phyloP scores from a whole-genome alignment of 2,113 vertebrate genomes.

The Vidua macroura region DNA sequence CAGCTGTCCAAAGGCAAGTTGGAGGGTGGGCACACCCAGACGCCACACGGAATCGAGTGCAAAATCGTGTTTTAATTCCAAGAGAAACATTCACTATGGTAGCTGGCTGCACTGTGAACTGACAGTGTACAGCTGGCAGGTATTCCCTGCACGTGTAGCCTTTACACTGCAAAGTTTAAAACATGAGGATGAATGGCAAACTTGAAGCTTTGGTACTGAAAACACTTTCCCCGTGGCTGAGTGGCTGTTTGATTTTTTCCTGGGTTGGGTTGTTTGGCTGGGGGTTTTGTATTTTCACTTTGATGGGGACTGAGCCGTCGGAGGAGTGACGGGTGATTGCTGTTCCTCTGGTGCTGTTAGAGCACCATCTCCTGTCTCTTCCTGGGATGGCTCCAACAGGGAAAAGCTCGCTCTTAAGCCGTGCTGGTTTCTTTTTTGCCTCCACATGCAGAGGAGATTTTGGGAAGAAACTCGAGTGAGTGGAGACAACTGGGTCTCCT shows the following conservation, averaged over 20 bases:
- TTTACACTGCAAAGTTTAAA: neutral
- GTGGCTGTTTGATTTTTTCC: neutral
- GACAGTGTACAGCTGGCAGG: neutral
- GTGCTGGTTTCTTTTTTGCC: neutral
- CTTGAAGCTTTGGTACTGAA: neutral
- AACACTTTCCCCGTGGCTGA: neutral
- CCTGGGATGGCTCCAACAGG: neutral
- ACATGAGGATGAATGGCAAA: neutral
- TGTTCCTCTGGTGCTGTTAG: neutral
- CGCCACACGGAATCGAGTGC: neutral
- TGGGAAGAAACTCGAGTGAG: neutral
- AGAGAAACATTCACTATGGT: neutral
- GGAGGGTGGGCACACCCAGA: neutral
- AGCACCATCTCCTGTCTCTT: neutral
- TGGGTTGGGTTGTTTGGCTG: neutral
- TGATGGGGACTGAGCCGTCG: accelerated
- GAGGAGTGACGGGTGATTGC: no score
- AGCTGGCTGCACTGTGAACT: neutral
- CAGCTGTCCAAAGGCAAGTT: neutral
- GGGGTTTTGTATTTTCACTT: neutral
- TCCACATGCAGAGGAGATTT: neutral
- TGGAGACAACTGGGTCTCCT: neutral
- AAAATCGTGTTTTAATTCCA: neutral
- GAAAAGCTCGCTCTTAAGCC: neutral
- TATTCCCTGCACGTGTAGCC: neutral